A percentile compares a stretch with the other conserved stretches of the same genome.
Evolutionary conservation across 2,888 invertebrate species (phyloP).

Genomic region (Trachelus iudaicus): DNA sequence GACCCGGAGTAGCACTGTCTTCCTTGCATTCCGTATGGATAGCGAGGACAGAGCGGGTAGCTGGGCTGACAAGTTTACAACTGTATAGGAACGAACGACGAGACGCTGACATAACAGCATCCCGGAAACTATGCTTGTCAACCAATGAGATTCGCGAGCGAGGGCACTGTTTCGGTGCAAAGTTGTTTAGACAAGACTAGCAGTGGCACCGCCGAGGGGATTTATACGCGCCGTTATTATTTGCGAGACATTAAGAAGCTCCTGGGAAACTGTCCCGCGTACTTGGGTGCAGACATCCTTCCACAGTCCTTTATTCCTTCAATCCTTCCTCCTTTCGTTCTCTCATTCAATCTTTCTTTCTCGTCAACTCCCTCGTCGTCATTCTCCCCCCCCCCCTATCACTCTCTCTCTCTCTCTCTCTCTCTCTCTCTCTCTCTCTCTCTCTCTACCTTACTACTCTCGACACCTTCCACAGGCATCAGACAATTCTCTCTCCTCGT

Average conservation of each 20-base stretch:
- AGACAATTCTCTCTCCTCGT: too few species aligned
- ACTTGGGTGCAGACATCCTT: too few species aligned
- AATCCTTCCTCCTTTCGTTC: background rate
- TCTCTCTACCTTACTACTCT: background rate
- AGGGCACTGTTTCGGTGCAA: conserved; percentile 35
- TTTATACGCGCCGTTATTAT: background rate
- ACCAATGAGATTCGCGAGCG: conserved; percentile 22
- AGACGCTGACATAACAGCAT: background rate
- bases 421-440: background rate
- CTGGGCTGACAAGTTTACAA: too few species aligned
- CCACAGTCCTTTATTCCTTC: background rate
- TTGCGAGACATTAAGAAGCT: background rate
- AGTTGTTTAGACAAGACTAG: conserved; percentile 51
- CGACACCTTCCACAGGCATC: too few species aligned
- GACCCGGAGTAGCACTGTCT: too few species aligned
- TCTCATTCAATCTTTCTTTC: background rate
- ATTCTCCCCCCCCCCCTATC: background rate
- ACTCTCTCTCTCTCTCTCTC: background rate
- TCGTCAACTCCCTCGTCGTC: too few species aligned
- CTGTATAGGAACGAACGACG: too few species aligned
- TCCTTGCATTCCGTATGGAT: too few species aligned
- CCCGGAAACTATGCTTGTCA: conserved; percentile 50
- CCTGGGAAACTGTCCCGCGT: too few species aligned
- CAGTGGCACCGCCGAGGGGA: conserved; percentile 25
- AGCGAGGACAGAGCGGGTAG: too few species aligned